Conservation (phyloP, 2,113 vertebrate species). For the Peromyscus californicus region DNA sequence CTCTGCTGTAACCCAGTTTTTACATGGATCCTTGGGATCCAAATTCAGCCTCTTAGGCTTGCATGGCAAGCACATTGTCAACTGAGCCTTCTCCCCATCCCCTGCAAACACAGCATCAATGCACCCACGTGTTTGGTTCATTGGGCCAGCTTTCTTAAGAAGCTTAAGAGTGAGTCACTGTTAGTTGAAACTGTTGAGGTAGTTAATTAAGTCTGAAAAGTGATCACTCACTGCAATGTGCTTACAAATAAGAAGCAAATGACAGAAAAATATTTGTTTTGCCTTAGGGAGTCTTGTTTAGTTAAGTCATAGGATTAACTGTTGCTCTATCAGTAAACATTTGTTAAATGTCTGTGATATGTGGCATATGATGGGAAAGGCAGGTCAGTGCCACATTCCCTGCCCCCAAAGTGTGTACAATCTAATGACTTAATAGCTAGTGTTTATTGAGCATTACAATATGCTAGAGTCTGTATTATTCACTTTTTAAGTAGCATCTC, state of each 20-base stretch:
- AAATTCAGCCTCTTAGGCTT: neutral
- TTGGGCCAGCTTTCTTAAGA: constrained; percentile 64
- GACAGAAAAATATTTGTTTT: constrained; percentile 45
- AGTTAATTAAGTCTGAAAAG: constrained; percentile 69
- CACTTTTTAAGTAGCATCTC: neutral
- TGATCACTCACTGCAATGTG: constrained; percentile 54
- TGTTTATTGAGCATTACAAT: constrained; percentile 25
- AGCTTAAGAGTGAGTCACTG: constrained; percentile 61
- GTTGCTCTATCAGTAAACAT: constrained; percentile 56
- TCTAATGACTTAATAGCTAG: constrained; percentile 44
- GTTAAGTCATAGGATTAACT: constrained; percentile 32
- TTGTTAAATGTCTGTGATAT: constrained; percentile 58
- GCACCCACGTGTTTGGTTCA: constrained; percentile 50
- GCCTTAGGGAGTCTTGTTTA: neutral
- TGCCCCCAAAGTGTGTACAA: constrained; percentile 46
- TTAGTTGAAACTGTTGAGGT: constrained; percentile 53
- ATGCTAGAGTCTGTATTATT: neutral
- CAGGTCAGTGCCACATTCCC: constrained; percentile 7
- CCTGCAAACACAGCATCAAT: neutral
- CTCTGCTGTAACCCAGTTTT: neutral
- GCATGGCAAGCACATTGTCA: neutral
- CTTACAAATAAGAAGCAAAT: constrained; percentile 59
- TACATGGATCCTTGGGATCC: neutral
- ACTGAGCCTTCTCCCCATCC: neutral
- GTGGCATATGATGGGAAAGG: constrained; percentile 38